These are phyloP conservation scores for Palloptera scutellata DNA, from an alignment of 2,888 invertebrate genomes.

Conservation along the genomic window DNA sequence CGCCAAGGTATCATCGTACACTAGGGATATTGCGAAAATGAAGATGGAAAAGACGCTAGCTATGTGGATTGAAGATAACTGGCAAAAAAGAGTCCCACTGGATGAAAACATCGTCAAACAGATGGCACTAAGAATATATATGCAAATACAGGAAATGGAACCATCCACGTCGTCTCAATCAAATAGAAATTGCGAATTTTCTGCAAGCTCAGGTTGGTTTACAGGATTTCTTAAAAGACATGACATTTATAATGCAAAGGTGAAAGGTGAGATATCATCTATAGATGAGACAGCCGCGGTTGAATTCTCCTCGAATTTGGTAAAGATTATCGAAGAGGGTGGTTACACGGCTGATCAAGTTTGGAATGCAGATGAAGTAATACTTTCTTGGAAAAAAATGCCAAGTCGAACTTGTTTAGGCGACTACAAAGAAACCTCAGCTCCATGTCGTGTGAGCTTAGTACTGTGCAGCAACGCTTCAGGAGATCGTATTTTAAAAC, in stretches of 20 bases:
- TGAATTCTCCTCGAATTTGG: constrained; percentile 15
- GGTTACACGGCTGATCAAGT: constrained; percentile 39
- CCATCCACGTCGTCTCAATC: constrained; percentile 26
- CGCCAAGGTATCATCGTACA: constrained; percentile 21
- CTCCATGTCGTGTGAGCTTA: constrained; percentile 46
- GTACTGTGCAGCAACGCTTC: constrained; percentile 49
- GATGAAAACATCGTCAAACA: constrained; percentile 34
- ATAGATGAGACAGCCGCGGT: constrained; percentile 7
- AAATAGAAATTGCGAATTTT: constrained; percentile 22
- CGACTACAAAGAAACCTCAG: constrained; percentile 31
- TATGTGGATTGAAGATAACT: constrained; percentile 24
- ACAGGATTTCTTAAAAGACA: constrained; percentile 30
- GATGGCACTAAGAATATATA: constrained; percentile 32
- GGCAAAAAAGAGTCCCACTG: constrained; percentile 27
- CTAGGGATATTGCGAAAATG: constrained; percentile 22
- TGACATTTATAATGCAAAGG: constrained; percentile 25
- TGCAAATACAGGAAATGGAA: constrained; percentile 23
- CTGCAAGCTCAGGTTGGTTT: constrained; percentile 23
- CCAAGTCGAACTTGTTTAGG: constrained; percentile 39
- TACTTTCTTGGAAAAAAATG: constrained; percentile 47
- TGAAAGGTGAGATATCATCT: constrained; percentile 22
- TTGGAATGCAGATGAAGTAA: constrained; percentile 43
- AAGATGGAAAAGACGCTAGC: constrained; percentile 26
- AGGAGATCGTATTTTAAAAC: constrained; percentile 50
- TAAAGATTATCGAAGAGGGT: constrained; percentile 20